phyloP scores from a whole-genome alignment of 2,888 invertebrate genomes.

The Notodonta ziczac region DNA sequence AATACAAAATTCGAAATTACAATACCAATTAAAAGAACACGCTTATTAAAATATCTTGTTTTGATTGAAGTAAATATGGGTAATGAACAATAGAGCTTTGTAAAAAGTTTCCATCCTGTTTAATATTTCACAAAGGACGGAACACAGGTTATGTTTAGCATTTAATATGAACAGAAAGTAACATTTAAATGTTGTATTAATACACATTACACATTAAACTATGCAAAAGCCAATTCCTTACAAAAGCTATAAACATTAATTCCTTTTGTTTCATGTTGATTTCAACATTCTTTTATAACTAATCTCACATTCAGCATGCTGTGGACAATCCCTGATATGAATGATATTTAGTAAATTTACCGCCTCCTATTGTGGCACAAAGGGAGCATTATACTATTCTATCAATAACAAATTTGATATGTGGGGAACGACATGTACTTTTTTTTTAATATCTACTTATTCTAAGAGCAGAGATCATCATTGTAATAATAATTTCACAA shows the following conservation, averaged over 20 bases:
- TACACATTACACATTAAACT: constrained; percentile 18
- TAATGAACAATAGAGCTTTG: constrained; percentile 14
- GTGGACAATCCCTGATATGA: constrained; percentile 27
- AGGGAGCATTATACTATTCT: constrained; percentile 49
- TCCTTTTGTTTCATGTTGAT: not conserved
- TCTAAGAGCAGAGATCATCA: constrained; percentile 35
- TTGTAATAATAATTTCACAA: not conserved
- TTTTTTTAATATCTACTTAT: constrained; percentile 41
- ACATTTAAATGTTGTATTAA: constrained; percentile 2
- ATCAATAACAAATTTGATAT: constrained; percentile 55
- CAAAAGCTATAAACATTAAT: constrained; percentile 49
- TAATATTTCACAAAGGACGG: constrained; percentile 52
- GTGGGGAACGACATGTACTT: constrained; percentile 66
- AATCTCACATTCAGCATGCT: constrained; percentile 2
- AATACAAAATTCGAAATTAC: constrained; percentile 39
- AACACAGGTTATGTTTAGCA: constrained; percentile 28
- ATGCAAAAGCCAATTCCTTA: constrained; percentile 53
- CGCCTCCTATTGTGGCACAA: constrained; percentile 63
- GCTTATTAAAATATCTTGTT: constrained; percentile 11
- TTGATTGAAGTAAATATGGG: not conserved
- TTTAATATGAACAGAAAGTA: constrained; percentile 13
- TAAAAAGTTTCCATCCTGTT: constrained; percentile 39
- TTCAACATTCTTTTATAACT: not conserved
- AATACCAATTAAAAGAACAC: constrained; percentile 13
- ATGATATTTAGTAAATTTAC: constrained; percentile 22